These are phyloP conservation scores for Adineta ricciae DNA, from an alignment of 2,888 invertebrate genomes.

Conservation along the genomic window DNA sequence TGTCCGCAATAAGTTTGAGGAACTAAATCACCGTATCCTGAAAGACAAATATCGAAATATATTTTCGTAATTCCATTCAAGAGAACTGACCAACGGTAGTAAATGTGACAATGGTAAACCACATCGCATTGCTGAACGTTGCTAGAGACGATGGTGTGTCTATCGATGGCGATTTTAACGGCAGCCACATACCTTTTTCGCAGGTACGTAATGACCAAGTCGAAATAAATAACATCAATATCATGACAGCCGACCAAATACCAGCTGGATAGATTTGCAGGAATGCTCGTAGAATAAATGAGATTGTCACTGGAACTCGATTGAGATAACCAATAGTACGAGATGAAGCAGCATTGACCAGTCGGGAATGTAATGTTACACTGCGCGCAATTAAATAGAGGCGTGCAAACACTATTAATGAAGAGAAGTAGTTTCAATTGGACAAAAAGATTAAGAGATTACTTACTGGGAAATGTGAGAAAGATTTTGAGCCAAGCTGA, in stretches of 20 bases:
- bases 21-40: background rate
- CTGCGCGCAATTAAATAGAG: background rate
- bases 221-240: background rate
- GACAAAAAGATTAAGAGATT: background rate
- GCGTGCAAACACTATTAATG: background rate
- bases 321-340: background rate
- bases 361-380: background rate
- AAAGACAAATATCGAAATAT: background rate
- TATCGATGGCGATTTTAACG: background rate
- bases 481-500: background rate
- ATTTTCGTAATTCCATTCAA: no score
- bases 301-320: background rate
- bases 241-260: background rate
- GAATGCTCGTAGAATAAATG: background rate
- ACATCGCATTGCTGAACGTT: background rate
- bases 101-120: background rate
- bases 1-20: background rate
- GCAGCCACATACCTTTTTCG: background rate
- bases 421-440: no score
- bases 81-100: background rate
- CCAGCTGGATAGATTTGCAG: background rate
- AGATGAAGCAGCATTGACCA: background rate
- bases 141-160: background rate
- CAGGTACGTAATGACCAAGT: background rate
- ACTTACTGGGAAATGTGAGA: background rate